These are phyloP conservation scores for Rhodophaea formosa DNA, from an alignment of 2,888 invertebrate genomes.

Conservation along the genomic window DNA sequence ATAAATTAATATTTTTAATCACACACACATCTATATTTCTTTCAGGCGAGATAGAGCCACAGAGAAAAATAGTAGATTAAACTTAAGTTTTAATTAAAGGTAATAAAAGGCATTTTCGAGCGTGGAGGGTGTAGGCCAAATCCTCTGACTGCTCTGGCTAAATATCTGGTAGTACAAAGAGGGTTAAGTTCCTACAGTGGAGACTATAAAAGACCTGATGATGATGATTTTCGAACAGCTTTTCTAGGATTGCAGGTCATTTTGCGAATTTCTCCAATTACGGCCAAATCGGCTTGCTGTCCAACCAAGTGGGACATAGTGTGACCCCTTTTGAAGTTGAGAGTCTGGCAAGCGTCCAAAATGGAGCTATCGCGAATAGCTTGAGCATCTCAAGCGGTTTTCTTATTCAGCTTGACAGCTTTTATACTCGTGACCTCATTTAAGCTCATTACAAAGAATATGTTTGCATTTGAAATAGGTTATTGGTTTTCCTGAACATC, in stretches of 20 bases:
- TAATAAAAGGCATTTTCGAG: no score
- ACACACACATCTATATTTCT: no score
- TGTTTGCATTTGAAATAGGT: background rate
- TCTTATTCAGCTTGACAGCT: background rate
- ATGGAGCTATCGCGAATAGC: slow-evolving; percentile 6
- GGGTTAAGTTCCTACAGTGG: no score
- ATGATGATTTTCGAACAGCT: background rate
- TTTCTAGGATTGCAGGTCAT: background rate
- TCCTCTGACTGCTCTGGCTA: no score
- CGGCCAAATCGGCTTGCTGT: background rate
- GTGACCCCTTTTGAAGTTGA: slow-evolving; percentile 9
- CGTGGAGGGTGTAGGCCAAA: no score
- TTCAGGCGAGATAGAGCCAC: no score
- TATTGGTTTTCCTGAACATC: background rate
- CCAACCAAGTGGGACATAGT: slow-evolving; percentile 6
- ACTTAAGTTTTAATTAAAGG: no score
- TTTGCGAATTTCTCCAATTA: background rate
- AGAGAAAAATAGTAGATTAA: no score
- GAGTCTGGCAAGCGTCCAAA: slow-evolving; percentile 10
- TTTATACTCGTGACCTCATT: slow-evolving; percentile 11
- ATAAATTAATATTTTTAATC: no score
- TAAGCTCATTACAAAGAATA: background rate
- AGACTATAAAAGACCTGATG: no score
- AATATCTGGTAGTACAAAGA: no score
- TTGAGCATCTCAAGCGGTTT: background rate